Evolutionary conservation across 2,797 vertebrate species (phyloP), one percentile per base, ranked within the genome.

Genomic region (Phalloptychus januarius): DNA sequence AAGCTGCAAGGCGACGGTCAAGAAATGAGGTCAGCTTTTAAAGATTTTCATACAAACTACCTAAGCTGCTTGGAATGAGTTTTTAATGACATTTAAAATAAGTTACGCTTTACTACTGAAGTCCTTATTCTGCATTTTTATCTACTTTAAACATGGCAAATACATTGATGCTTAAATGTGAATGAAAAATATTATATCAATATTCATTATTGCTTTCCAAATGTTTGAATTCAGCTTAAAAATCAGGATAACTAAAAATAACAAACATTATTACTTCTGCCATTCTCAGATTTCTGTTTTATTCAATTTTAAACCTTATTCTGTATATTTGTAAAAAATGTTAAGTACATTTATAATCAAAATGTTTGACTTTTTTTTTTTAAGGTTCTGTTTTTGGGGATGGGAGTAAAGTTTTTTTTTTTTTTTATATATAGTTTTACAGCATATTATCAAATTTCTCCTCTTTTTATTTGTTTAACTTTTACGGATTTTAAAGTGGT

Each of bases 21-120:
- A 50, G 96, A 97, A 86, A 96, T 99, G 97, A 95, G 95, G 98
- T 99, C 90, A 91, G 94, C 31, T 7, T 0, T 20, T 2, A 33
- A 38, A 13, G 3, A 20, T 5, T 54, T n/a, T 54, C n/a, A n/a
- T 54, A 54, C 50, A n/a, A 54, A n/a, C 8, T 52, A 11, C 8
- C 25, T 25, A 25, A 54, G 50, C 52, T n/a, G 50, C 50, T n/a
- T 54, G 52, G 52, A 54, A n/a, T n/a, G 11, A n/a, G 23, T 5
- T 54, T 52, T 28, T 28, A 50, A n/a, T 13, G 3, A 54, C 12
- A 56, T 54, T n/a, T 54, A 54, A 56, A 54, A 54, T 11, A 13
- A n/a, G 25, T n/a, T 56, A 54, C n/a, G 25, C 13, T 56, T 56
- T 56, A 10, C 52, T 54, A 28, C 61, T 12, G 2, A 38, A 38